Evolutionary conservation across 2,113 vertebrate species (phyloP), one percentile per base, ranked within the genome.

Genomic region (Passerina amoena): DNA sequence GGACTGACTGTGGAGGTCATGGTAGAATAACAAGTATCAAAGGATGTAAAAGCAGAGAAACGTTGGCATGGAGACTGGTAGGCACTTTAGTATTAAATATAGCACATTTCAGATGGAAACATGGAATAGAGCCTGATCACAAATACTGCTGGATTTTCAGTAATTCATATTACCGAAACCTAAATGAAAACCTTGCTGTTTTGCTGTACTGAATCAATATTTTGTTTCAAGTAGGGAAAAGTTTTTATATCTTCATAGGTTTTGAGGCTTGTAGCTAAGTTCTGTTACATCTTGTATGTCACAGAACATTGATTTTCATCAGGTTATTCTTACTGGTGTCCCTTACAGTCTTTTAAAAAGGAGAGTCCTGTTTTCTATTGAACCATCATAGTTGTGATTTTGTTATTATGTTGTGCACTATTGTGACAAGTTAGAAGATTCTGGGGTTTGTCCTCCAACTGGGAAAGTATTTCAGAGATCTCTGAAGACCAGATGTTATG

Each of bases 61-160:
- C n/a, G 48, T 93, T 93, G 88, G 91, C 91, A 94, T 95, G 92
- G 95, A 91, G 94, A 95, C 81, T 89, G 77, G 37, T 65, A 92
- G 53, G 25, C 44, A 87, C 33, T 89, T 86, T 73, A 48, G 88
- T 92, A 89, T 95, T 95, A 95, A 94, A 86, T 77, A 82, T 78
- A 91, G 56, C 78, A 68, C 22, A 31, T 72, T 82, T 94, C 10
- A 33, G 59, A 65, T 76, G 45, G 80, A 90, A 93, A 88, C 42
- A 82, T 10, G 31, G 84, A 89, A 78, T 50, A 84, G 57, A 94
- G n/a, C 25, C 65, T 82, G 70, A 68, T 97, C 61, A 42, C 57
- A 96, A 92, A 85, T 37, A 71, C 12, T 42, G 19, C 9, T 72
- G 63, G 27, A 33, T 91, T 92, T 89, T 89, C 70, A 87, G 50